These are phyloP conservation scores for Heliopora coerulea DNA, from an alignment of 92 coral and sea anemone species.

Conservation along the genomic window DNA sequence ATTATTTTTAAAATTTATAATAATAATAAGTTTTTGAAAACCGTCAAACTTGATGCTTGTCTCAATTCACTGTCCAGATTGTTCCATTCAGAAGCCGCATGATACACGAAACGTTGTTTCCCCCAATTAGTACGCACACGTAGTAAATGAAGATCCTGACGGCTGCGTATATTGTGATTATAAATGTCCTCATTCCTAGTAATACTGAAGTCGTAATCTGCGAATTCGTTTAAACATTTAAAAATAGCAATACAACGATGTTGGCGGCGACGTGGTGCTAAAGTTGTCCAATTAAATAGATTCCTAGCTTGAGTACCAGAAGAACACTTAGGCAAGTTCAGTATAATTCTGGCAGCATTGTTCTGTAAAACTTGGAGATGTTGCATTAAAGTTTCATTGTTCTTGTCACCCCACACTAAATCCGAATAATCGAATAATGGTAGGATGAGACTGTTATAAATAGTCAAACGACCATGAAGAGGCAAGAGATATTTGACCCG, in stretches of 20 bases:
- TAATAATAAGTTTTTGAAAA: no score
- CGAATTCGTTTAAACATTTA: constrained; percentile 15
- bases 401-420: constrained; percentile 38
- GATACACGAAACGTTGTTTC: no score
- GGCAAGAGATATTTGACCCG: background rate
- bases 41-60: no score
- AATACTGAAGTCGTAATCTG: constrained; percentile 1
- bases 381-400: constrained; percentile 18
- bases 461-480: background rate
- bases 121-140: constrained; percentile 41
- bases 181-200: background rate
- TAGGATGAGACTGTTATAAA: constrained; percentile 7
- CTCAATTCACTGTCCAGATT: no score
- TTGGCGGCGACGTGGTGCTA: constrained; percentile 18
- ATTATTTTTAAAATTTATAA: no score
- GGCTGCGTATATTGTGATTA: constrained; percentile 2
- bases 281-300: constrained; percentile 21
- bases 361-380: constrained; percentile 41
- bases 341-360: constrained; percentile 40
- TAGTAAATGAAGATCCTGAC: constrained; percentile 33
- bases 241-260: constrained; percentile 19
- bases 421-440: constrained; percentile 18
- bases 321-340: constrained; percentile 15
- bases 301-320: constrained; percentile 38
- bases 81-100: no score